Evolutionary conservation across 2,888 invertebrate genomes (phyloP), one percentile per base, ranked within the genome.

Genomic region (Epicampocera succincta): DNA sequence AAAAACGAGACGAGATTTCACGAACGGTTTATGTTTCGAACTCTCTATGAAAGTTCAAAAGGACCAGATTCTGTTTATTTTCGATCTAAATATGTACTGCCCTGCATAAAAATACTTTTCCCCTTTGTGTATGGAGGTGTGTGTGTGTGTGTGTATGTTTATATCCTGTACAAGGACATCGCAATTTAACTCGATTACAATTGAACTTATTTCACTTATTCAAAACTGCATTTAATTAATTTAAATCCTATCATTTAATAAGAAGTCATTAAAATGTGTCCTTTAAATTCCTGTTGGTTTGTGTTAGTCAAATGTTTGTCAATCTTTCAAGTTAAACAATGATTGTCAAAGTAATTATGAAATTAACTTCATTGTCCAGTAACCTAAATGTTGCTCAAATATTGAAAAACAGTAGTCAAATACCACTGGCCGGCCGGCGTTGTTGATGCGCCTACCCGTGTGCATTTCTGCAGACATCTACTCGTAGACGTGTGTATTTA

Each of bases 351-450:
- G 38, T 40, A 60, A 61, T 68, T 52, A 38, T 29, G 33, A 60
- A 52, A 60, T 68, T 60, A 61, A 75, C 40, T 60, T 75, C 12
- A 66, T 15, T 58, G 25, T 21, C 46, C 38, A 58, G 4, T 74
- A 50, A 61, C 68, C 52, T 17, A 61, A 52, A 76, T 68, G 38
- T 68, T 61, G 15, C 52, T 69, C 52, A 60, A 68, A 44, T 60
- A 44, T 50, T 44, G 19, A 12, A n/a, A 38, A 54, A 56, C 46
- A 25, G 2, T 42, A 42, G 21, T 38, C 19, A 73, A 44, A 9
- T 44, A 38, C 52, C 13, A 44, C 21, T 12, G 17, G 1, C 33
- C 8, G 33, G 5, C 25, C 2, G 2, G 44, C 15, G 44, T 44
- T 5, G 1, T n/a, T 52, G 25, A n/a, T n/a, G n/a, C n/a, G n/a